These are phyloP conservation scores for Oreortyx pictus DNA, from an alignment of 2,797 vertebrate species.

Conservation along the genomic window DNA sequence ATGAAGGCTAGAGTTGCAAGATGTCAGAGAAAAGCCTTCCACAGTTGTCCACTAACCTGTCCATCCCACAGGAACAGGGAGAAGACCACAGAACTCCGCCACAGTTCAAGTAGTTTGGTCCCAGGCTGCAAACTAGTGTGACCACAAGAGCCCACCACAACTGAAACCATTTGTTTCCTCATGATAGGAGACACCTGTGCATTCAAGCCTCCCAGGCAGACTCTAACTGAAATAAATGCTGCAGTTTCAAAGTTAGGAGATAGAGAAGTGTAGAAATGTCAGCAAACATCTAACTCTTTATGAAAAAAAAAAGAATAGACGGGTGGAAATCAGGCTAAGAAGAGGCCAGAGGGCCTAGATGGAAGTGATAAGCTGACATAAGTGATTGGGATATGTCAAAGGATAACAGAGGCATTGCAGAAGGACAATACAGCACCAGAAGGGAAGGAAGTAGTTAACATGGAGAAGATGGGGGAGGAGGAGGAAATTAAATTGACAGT, in stretches of 20 bases:
- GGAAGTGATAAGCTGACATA: constrained; percentile 34
- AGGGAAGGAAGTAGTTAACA: constrained; percentile 10
- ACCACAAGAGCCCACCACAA: background rate
- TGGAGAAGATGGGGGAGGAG: background rate
- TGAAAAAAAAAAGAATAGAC: background rate
- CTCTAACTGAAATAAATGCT: constrained; percentile 14
- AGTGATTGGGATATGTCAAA: constrained; percentile 18
- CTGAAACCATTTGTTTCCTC: background rate
- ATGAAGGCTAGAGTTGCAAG: background rate
- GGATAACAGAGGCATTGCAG: background rate
- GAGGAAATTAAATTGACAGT: background rate
- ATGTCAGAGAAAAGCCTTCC: background rate
- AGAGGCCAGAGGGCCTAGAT: constrained; percentile 3
- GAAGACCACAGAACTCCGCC: background rate
- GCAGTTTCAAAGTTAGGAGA: constrained; percentile 2
- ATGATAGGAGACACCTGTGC: background rate
- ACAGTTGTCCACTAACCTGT: background rate
- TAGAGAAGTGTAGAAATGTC: background rate
- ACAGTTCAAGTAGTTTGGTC: background rate
- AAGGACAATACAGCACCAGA: background rate
- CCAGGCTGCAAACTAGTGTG: background rate
- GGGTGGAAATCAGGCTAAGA: constrained; percentile 25
- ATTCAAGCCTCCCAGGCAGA: background rate
- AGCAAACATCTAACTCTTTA: constrained; percentile 17
- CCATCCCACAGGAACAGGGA: background rate